Percentiles rank a stretch among this genome's conserved stretches.
Conservation (phyloP, 2,888 invertebrate species). For the Xestia xanthographa region DNA sequence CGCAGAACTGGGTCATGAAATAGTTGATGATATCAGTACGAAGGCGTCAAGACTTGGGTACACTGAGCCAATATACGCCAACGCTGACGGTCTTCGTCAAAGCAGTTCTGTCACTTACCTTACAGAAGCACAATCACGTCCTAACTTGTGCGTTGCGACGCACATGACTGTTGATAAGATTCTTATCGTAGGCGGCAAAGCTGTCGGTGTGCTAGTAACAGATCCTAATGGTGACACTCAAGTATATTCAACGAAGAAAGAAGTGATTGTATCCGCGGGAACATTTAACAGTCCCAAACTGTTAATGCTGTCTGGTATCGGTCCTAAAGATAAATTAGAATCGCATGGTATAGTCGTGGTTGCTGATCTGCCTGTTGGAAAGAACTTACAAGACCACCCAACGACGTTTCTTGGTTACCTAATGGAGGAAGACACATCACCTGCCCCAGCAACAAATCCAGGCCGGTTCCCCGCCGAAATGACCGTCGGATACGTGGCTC, state of each 20-base stretch:
- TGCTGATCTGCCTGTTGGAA: conserved; percentile 27
- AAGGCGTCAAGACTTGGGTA: conserved; percentile 60
- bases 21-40: conserved; percentile 63
- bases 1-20: conserved; percentile 51
- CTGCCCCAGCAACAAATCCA: neutral
- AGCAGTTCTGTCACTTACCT: conserved; percentile 67
- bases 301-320: conserved; percentile 75
- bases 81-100: conserved; percentile 63
- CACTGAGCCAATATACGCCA: conserved; percentile 62
- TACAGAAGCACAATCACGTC: conserved; percentile 52
- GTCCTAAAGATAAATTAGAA: conserved; percentile 67
- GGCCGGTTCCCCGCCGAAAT: conserved; percentile 55
- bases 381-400: conserved; percentile 56
- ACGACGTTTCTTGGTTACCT: neutral
- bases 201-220: conserved; percentile 66
- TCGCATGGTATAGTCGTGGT: conserved; percentile 63
- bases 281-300: conserved; percentile 72
- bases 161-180: conserved; percentile 65
- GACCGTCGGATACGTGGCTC: conserved; percentile 57
- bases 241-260: conserved; percentile 62
- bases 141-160: conserved; percentile 67
- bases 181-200: conserved; percentile 67
- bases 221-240: conserved; percentile 45
- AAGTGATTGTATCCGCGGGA: conserved; percentile 72
- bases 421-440: conserved; percentile 10